A percentile compares a stretch with the other conserved stretches of the same genome.
Evolutionary conservation across 2,888 invertebrate genomes (phyloP).

Genomic region (Rhagophthalmus giganteus): DNA sequence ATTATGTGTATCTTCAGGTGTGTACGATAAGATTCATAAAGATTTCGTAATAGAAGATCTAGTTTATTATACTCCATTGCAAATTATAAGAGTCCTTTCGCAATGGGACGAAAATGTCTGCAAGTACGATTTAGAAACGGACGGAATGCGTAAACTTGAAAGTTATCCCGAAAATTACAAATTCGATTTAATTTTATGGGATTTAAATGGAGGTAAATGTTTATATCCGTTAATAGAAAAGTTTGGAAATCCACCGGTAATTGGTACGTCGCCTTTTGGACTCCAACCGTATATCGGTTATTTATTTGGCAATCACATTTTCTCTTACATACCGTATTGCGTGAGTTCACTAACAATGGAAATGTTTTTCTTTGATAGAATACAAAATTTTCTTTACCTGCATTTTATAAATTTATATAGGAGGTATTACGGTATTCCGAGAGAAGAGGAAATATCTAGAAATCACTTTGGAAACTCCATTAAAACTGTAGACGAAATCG

Average conservation of each 20-base stretch:
- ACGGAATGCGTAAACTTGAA: conserved; percentile 24
- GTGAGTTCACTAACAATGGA: conserved; percentile 29
- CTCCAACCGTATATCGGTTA: conserved; percentile 21
- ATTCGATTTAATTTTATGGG: conserved; percentile 38
- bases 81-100: background rate
- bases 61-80: background rate
- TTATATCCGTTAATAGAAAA: conserved; percentile 34
- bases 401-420: conserved; percentile 7
- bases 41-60: background rate
- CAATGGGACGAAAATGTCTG: conserved; percentile 8
- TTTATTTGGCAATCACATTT: conserved; percentile 31
- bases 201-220: conserved; percentile 29
- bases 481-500: conserved; percentile 34
- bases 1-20: too few relatives aligned
- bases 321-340: conserved; percentile 37
- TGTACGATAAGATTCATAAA: background rate
- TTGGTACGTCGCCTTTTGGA: conserved; percentile 34
- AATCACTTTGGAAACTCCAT: conserved; percentile 38
- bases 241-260: conserved; percentile 35
- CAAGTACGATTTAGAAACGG: conserved; percentile 25
- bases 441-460: conserved; percentile 32
- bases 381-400: conserved; percentile 33
- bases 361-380: conserved; percentile 37
- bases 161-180: conserved; percentile 34
- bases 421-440: conserved; percentile 20